phyloP scores from a whole-genome alignment of 2,797 vertebrate genomes.

The Garrulus glandarius region DNA sequence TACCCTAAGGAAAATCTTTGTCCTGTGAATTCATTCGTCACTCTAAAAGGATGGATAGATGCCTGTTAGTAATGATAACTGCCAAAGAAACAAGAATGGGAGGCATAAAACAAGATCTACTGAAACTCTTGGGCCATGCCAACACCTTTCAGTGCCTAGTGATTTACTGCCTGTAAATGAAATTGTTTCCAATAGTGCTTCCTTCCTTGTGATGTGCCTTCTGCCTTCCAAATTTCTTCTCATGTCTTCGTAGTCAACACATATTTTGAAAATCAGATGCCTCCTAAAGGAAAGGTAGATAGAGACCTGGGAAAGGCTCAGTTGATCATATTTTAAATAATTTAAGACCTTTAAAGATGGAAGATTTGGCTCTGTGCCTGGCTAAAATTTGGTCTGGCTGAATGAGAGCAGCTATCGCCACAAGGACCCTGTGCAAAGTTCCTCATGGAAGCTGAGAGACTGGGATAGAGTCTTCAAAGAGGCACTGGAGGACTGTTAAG shows the following conservation, averaged over 20 bases:
- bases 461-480: not conserved
- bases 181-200: not conserved
- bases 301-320: not conserved
- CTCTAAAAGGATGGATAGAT: not conserved
- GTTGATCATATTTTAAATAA: not conserved
- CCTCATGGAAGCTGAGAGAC: accelerated
- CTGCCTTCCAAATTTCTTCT: not conserved
- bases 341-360: not conserved
- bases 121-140: not conserved
- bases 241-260: accelerated
- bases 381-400: not conserved
- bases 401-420: not conserved
- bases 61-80: not conserved
- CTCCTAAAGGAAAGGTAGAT: not conserved
- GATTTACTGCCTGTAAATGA: not conserved
- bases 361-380: not conserved
- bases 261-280: not conserved
- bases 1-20: not conserved
- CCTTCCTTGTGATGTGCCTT: not conserved
- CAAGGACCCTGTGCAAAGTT: not conserved
- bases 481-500: not conserved
- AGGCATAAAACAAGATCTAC: not conserved
- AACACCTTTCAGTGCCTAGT: not conserved
- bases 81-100: not conserved
- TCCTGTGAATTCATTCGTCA: not conserved